phyloP scores from a whole-genome alignment of 2,113 vertebrate species.

The Carassius auratus region DNA sequence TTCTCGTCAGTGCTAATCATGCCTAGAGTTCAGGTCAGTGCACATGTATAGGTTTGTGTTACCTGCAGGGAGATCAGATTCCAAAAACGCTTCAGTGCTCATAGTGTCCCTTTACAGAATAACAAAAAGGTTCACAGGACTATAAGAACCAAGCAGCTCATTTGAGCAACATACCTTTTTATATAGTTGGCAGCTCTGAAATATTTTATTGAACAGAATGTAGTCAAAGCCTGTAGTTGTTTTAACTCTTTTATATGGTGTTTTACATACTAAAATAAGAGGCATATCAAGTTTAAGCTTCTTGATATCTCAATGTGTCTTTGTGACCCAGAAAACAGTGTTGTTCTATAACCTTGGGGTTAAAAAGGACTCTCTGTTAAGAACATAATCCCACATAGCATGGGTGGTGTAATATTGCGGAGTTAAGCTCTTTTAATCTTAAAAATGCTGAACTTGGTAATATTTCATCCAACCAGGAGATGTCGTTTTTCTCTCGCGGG shows the following conservation, averaged over 20 bases:
- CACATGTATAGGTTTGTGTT: constrained; percentile 30
- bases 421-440: constrained; percentile 40
- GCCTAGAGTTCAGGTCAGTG: constrained; percentile 32
- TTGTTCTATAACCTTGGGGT: neutral
- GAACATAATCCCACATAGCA: constrained; percentile 42
- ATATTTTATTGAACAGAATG: neutral
- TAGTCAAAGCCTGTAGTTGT: neutral
- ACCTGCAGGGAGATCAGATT: constrained; percentile 36
- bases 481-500: neutral
- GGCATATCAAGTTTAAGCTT: constrained; percentile 5
- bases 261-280: neutral
- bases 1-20: neutral
- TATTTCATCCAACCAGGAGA: constrained; percentile 29
- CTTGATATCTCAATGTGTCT: neutral
- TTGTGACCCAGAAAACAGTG: constrained; percentile 2
- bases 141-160: neutral
- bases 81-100: constrained; percentile 24
- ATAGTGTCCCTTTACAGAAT: constrained; percentile 21
- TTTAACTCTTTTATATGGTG: neutral
- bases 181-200: neutral
- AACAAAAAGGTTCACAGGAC: neutral
- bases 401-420: constrained; percentile 12
- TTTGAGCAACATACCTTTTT: neutral
- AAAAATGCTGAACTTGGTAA: constrained; percentile 1
- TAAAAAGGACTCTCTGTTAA: constrained; percentile 34